These are phyloP conservation scores for Cephalotes varians DNA, from an alignment of 2,888 invertebrate genomes.

Conservation along the genomic window DNA sequence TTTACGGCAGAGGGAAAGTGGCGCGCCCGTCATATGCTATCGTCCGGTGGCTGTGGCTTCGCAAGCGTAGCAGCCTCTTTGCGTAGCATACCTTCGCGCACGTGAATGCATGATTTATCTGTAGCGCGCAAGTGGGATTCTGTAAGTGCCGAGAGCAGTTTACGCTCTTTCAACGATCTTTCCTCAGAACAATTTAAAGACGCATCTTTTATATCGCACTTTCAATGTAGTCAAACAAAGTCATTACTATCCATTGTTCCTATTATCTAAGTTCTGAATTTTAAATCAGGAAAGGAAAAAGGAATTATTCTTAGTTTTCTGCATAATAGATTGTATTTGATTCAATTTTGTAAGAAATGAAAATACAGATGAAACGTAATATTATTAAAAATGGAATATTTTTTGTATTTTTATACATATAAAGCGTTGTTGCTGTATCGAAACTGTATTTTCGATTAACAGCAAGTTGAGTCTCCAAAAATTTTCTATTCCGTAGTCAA, in stretches of 20 bases:
- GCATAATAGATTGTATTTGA: not conserved
- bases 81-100: not conserved
- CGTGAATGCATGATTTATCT: slow-evolving; percentile 23
- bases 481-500: not conserved
- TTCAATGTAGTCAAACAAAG: not conserved
- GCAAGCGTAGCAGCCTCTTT: not conserved
- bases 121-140: not conserved
- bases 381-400: not conserved
- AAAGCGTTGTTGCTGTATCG: not conserved
- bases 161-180: not conserved
- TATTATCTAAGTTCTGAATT: not conserved
- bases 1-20: slow-evolving; percentile 57
- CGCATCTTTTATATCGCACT: not conserved
- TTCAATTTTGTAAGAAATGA: not conserved
- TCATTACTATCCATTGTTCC: not conserved
- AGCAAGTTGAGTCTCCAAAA: too few relatives aligned
- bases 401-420: not conserved
- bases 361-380: not conserved
- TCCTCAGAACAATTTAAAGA: not conserved
- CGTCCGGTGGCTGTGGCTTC: not conserved
- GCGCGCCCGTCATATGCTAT: slow-evolving; percentile 29
- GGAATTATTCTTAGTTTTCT: not conserved
- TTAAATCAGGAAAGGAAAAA: not conserved
- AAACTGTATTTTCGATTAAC: not conserved
- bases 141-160: not conserved